Evolutionary conservation across 2,113 vertebrate species (phyloP), one percentile per base, ranked within the genome.

Genomic region (Gulo gulo): DNA sequence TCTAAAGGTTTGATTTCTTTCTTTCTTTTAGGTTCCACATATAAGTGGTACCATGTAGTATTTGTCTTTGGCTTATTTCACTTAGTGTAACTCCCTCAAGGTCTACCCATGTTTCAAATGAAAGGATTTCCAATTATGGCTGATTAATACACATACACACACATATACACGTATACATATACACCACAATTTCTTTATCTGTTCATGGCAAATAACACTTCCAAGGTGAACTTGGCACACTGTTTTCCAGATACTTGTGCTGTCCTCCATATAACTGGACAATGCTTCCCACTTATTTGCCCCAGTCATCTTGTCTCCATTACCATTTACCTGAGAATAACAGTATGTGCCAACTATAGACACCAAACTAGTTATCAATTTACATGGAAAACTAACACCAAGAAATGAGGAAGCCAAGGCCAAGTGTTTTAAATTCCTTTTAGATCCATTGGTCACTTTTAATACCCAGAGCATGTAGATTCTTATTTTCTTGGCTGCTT

Each of bases 401-500:
- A 94, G 92, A 92, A 91, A 76, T 8, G 57, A 94, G 78, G 55
- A 73, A 31, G 61, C 50, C 15, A 10, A 71, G 4, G 59, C 59
- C 45, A 55, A 73, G 5, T 39, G 61, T 65, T 86, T 86, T 69
- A 81, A 61, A 82, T 85, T 91, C 69, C 73, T 94, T 83, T 84
- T 57, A 78, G n/a, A 65, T 63, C 29, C 61, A 39, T 79, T 91
- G 63, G 93, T 80, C 71, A 21, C 6, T 29, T 92, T 92, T n/a
- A 88, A 39, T 86, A 71, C 71, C 59, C 47, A 63, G 86, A 91
- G 31, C 98, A 57, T 87, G 67, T 74, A 47, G 10, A 55, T 74
- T 59, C 96, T 90, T 91, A 87, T 91, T 91, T 85, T 93, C 91
- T 97, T 95, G 98, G 88, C 88, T 78, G 15, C 55, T 76, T 87